Base-by-base conservation (phyloP, 2,888 invertebrate species). In the Hemistola chrysoprasaria region DNA sequence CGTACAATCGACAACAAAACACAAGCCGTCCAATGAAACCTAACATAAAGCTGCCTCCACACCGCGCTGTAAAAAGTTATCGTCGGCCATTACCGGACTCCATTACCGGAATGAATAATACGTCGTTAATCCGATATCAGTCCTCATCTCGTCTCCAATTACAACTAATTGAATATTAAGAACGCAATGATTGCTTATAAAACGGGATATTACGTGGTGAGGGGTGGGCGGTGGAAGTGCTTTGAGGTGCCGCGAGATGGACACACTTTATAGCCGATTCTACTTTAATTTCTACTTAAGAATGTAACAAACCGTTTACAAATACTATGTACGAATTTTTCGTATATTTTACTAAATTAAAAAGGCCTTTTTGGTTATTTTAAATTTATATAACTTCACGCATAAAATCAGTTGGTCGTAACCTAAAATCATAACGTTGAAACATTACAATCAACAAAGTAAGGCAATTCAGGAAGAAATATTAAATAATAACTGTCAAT, bases 81-180 rank as follows among this genome's bases (percentile, higher is more conserved):
- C 65, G 69, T 67, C 68, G 47, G 57, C 76, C 65, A 74, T 84
- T 76, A 82, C 72, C 61, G 47, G 55, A 50, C 40, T 71, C 82
- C 81, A 84, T 85, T 83, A 81, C 74, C 60, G 70, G 78, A 79
- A 83, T 80, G 78, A 85, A 83, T 79, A 71, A 82, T 79, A 76
- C 79, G 79, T 73, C 53, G 46, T 58, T 56, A 51, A 52, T 56
- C 61, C 60, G 67, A 66, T 62, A 73, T 77, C 78, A 73, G 65
- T 67, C 68, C 73, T 76, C 78, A 75, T 75, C 78, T 70, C 67
- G 54, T 44, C 50, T 50, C 59, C 75, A 78, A 82, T 84, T 80
- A 82, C 53, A 69, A 55, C 67, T 83, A 83, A 85, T 83, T 81
- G 81, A 82, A 83, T 82, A 85, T 82, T 78, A 81, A 80, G 67